These are phyloP conservation scores for Gandaritis pyraliata DNA, from an alignment of 2,888 invertebrate species.

Conservation along the genomic window DNA sequence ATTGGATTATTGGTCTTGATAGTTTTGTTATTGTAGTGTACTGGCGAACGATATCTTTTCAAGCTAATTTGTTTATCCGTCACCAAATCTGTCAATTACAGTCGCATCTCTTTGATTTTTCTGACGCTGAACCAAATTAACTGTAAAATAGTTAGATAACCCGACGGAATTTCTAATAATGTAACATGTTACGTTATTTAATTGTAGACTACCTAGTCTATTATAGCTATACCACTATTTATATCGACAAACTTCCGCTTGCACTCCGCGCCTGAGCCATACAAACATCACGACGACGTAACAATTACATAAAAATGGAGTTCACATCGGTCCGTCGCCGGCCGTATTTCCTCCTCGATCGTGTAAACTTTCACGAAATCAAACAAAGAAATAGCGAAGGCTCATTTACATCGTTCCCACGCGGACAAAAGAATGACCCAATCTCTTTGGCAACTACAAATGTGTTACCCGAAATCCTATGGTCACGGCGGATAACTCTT, in stretches of 20 bases:
- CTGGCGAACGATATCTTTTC: conserved; percentile 3
- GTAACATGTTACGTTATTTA: too few relatives aligned
- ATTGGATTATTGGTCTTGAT: conserved; percentile 30
- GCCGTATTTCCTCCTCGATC: conserved; percentile 82
- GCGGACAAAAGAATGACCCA: conserved; percentile 83
- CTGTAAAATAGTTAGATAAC: too few relatives aligned
- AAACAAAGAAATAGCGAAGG: conserved; percentile 83
- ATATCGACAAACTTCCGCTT: conserved; percentile 44
- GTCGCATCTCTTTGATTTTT: too few relatives aligned
- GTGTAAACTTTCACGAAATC: conserved; percentile 85
- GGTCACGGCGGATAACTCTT: conserved; percentile 64
- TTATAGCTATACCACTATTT: background rate
- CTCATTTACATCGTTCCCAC: conserved; percentile 84
- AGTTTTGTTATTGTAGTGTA: conserved; percentile 21
- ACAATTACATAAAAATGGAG: conserved; percentile 84
- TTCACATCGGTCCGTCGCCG: conserved; percentile 78
- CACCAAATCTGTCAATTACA: too few relatives aligned
- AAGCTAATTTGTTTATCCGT: background rate
- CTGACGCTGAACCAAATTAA: too few relatives aligned
- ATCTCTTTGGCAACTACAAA: conserved; percentile 80
- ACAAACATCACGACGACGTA: conserved; percentile 68
- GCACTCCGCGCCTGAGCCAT: conserved; percentile 50
- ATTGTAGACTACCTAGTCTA: too few relatives aligned
- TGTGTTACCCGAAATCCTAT: conserved; percentile 79
- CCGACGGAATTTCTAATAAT: too few relatives aligned